A percentile compares a stretch with the other conserved stretches of the same genome.
Evolutionary conservation across 2,888 invertebrate genomes (phyloP).

Genomic region (Tachystola acroxantha): DNA sequence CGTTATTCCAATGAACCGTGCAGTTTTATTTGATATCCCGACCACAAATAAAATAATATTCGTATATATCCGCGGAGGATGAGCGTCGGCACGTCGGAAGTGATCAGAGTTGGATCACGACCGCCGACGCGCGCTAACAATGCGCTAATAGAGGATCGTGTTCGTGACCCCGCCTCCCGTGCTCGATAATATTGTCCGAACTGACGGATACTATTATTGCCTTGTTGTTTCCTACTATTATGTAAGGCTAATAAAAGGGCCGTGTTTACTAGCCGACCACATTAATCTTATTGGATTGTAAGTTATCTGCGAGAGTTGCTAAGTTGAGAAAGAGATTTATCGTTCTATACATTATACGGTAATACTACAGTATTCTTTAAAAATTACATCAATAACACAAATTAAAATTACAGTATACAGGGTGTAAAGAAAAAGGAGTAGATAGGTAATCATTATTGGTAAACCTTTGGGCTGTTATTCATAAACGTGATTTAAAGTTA

Average conservation of each 20-base stretch:
- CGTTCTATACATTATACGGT: too few species aligned
- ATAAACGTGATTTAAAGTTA: too few species aligned
- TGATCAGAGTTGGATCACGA: conserved; percentile 65
- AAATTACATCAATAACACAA: too few species aligned
- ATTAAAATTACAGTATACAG: too few species aligned
- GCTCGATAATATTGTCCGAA: conserved; percentile 48
- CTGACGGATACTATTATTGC: conserved; percentile 29
- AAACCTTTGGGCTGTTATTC: too few species aligned
- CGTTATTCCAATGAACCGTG: too few species aligned
- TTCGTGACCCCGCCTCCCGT: conserved; percentile 56
- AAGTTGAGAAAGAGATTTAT: too few species aligned
- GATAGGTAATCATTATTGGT: too few species aligned
- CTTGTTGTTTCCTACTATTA: conserved; percentile 9
- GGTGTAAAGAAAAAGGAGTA: too few species aligned
- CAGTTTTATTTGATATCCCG: neutral
- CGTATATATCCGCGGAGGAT: conserved; percentile 14
- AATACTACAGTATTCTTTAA: too few species aligned
- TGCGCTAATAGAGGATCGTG: conserved; percentile 66
- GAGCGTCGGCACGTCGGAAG: conserved; percentile 53
- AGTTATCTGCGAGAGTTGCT: too few species aligned
- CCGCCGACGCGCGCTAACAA: conserved; percentile 60
- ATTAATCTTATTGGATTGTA: neutral
- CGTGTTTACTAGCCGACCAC: neutral
- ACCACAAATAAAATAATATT: conserved; percentile 3
- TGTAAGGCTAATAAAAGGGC: conserved; percentile 3